Percentiles rank a stretch among this genome's conserved stretches.
phyloP scores from a whole-genome alignment of 2,113 vertebrate genomes.

The Hepsetus odoe region DNA sequence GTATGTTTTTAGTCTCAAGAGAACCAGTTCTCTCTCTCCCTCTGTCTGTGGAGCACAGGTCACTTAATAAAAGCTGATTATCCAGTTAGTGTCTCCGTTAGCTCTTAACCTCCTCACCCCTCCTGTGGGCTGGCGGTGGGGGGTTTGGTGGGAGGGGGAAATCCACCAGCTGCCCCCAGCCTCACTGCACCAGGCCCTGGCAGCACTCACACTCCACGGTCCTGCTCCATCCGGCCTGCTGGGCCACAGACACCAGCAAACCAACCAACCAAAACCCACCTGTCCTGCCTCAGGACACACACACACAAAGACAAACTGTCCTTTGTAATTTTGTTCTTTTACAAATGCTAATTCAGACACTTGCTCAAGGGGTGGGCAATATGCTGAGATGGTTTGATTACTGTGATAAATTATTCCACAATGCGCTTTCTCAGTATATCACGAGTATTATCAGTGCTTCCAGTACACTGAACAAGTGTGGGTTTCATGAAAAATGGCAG shows the following conservation, averaged over 20 bases:
- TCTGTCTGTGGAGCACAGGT: conserved; percentile 57
- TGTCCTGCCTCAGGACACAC: conserved; percentile 73
- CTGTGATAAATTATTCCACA: not conserved
- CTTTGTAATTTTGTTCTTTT: conserved; percentile 29
- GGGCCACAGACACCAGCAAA: conserved; percentile 78
- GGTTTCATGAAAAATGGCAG: not conserved
- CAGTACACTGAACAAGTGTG: not conserved
- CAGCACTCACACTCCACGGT: conserved; percentile 74
- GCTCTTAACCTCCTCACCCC: conserved; percentile 84
- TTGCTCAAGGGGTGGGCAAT: not conserved
- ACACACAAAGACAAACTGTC: conserved; percentile 34
- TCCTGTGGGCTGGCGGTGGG: conserved; percentile 79
- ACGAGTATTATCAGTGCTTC: not conserved
- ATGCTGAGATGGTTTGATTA: not conserved
- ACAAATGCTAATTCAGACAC: conserved; percentile 3
- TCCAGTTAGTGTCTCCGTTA: conserved; percentile 71
- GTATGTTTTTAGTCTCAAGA: too few species aligned
- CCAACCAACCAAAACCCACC: conserved; percentile 72
- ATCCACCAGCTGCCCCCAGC: conserved; percentile 81
- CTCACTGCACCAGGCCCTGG: conserved; percentile 72
- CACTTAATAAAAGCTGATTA: conserved; percentile 83
- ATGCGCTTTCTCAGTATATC: not conserved
- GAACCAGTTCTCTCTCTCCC: conserved; percentile 40
- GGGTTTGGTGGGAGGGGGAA: conserved; percentile 61
- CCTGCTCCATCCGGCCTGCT: conserved; percentile 78